Conservation (phyloP, 2,113 vertebrate species). For the Leucosticte australis region DNA sequence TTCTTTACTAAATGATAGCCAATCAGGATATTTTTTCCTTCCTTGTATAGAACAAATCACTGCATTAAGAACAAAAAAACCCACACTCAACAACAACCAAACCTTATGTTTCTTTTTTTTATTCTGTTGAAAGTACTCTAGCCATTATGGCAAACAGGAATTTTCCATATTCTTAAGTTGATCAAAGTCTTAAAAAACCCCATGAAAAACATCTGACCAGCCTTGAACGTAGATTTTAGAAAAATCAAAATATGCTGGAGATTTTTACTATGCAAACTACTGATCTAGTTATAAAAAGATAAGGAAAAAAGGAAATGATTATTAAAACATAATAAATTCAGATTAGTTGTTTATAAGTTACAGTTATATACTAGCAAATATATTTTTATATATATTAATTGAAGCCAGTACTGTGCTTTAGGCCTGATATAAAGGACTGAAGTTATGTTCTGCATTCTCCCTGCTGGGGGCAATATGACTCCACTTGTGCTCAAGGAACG, state of each 20-base stretch:
- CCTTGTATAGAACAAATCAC: neutral
- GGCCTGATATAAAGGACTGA: neutral
- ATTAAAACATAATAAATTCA: neutral
- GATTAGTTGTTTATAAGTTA: neutral
- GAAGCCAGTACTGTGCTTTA: neutral
- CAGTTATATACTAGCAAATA: neutral
- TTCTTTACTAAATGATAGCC: neutral
- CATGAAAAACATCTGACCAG: neutral
- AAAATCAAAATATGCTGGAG: neutral
- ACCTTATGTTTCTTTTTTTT: neutral
- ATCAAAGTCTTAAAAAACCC: neutral
- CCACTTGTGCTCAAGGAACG: constrained; percentile 42
- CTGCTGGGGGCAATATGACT: constrained; percentile 80
- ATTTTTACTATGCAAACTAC: neutral
- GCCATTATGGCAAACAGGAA: neutral
- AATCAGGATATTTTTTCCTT: neutral
- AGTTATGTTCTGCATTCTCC: constrained; percentile 58
- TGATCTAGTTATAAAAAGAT: neutral
- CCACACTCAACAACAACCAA: neutral
- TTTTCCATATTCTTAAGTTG: neutral
- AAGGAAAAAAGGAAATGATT: neutral
- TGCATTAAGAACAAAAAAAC: neutral
- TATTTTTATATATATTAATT: neutral
- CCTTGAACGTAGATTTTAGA: neutral
- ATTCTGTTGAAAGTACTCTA: neutral